phyloP scores from a whole-genome alignment of 2,113 vertebrate species.

The Ia io region DNA sequence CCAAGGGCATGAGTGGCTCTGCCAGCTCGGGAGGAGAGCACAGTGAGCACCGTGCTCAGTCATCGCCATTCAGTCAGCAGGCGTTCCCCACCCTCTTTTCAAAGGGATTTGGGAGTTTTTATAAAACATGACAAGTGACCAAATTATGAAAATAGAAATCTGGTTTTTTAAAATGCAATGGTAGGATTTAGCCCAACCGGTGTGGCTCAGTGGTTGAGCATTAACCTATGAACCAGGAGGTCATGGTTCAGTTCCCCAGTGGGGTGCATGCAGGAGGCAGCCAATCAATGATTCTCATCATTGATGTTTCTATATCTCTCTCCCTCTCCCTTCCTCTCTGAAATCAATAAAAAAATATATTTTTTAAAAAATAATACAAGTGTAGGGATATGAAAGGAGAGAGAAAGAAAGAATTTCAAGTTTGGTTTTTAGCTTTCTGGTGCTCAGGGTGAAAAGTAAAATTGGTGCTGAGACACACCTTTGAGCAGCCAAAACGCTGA shows the following conservation, averaged over 20 bases:
- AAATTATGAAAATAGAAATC: neutral
- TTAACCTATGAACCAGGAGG: too few species aligned
- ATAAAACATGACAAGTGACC: neutral
- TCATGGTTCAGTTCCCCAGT: too few species aligned
- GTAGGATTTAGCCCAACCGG: too few species aligned
- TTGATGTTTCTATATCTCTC: too few species aligned
- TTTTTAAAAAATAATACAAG: neutral
- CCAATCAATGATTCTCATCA: too few species aligned
- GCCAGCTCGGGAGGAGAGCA: neutral
- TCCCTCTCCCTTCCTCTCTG: too few species aligned
- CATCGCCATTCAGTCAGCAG: neutral
- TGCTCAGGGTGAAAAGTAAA: neutral
- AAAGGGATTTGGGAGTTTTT: neutral
- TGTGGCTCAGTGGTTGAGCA: too few species aligned
- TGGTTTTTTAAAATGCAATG: neutral
- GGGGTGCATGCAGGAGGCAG: too few species aligned
- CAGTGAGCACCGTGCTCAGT: fast-evolving
- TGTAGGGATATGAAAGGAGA: neutral
- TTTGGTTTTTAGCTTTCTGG: neutral
- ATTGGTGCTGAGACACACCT: neutral
- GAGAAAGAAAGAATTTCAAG: neutral
- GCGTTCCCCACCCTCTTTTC: neutral
- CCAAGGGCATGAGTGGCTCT: neutral
- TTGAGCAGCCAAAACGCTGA: neutral
- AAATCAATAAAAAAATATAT: too few species aligned